Conservation (phyloP, 2,888 invertebrate species). For the Zonitis immaculata region DNA sequence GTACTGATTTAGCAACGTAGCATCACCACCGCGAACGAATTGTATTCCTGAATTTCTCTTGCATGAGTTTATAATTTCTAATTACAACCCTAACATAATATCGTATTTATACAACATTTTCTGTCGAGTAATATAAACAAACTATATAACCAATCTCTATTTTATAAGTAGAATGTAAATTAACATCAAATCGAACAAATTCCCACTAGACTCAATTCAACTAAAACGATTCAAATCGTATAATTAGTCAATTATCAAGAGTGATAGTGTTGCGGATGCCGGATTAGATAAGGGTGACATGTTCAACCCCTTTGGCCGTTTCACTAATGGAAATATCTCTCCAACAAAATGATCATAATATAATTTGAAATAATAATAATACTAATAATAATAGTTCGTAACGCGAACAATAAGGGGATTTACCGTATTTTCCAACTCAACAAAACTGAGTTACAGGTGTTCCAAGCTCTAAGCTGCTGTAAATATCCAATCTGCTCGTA, state of each 20-base stretch:
- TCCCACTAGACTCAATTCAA: too few species aligned
- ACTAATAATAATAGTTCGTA: not conserved
- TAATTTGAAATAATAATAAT: not conserved
- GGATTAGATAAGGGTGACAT: not conserved
- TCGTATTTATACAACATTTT: too few species aligned
- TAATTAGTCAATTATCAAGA: not conserved
- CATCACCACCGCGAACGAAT: too few species aligned
- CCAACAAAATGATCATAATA: not conserved
- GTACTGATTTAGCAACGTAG: too few species aligned
- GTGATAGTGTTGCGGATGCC: not conserved
- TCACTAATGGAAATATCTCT: not conserved
- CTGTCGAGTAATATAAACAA: too few species aligned
- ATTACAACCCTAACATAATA: too few species aligned
- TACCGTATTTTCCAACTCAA: not conserved
- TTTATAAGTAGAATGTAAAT: too few species aligned
- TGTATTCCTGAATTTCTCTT: too few species aligned
- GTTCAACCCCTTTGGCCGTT: not conserved
- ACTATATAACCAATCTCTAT: too few species aligned
- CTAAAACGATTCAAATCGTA: not conserved
- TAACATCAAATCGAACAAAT: too few species aligned
- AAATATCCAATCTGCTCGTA: too few species aligned
- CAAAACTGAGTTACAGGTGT: not conserved
- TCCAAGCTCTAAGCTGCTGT: not conserved
- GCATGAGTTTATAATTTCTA: too few species aligned
- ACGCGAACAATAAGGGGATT: not conserved